Percentiles rank a stretch among this genome's conserved stretches.
Conservation (phyloP, 2,888 invertebrate species). For the Chydorus sphaericus region DNA sequence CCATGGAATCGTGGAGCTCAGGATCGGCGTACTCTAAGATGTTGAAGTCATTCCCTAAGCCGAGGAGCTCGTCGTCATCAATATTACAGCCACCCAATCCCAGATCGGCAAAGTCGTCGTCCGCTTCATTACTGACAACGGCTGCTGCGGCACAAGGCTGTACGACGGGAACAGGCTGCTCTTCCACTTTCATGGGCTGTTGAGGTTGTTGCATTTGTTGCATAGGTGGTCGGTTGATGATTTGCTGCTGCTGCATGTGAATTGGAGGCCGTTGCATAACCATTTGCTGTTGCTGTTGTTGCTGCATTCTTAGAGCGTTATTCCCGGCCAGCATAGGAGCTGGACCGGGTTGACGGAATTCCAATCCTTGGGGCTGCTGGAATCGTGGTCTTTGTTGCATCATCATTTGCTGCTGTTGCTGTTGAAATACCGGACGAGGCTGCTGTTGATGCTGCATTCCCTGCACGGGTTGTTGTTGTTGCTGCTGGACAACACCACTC, state of each 20-base stretch:
- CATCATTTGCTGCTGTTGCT: conserved; percentile 20
- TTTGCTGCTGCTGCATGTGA: neutral
- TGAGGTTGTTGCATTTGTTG: neutral
- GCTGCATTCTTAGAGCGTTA: conserved; percentile 14
- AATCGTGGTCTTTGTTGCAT: conserved; percentile 29
- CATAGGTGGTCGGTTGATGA: neutral
- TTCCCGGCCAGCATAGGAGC: conserved; percentile 14
- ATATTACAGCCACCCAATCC: conserved; percentile 41
- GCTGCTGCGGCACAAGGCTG: conserved; percentile 19
- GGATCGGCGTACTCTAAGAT: conserved; percentile 91
- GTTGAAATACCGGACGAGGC: conserved; percentile 25
- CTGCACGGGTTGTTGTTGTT: conserved; percentile 27
- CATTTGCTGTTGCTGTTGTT: conserved; percentile 25
- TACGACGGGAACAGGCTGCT: neutral
- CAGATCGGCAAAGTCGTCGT: conserved; percentile 64
- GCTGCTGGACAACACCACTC: conserved; percentile 35
- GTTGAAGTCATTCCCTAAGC: conserved; percentile 87
- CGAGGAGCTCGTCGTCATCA: conserved; percentile 75
- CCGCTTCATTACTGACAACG: conserved; percentile 35
- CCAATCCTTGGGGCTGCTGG: conserved; percentile 17
- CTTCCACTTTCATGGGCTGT: conserved; percentile 17
- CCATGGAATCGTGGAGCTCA: conserved; percentile 39
- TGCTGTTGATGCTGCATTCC: conserved; percentile 26
- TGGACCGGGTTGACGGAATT: conserved; percentile 10
- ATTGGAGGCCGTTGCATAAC: conserved; percentile 3